These are phyloP conservation scores for Etia nguti DNA, from an alignment of 2,113 vertebrate genomes.

Conservation along the genomic window DNA sequence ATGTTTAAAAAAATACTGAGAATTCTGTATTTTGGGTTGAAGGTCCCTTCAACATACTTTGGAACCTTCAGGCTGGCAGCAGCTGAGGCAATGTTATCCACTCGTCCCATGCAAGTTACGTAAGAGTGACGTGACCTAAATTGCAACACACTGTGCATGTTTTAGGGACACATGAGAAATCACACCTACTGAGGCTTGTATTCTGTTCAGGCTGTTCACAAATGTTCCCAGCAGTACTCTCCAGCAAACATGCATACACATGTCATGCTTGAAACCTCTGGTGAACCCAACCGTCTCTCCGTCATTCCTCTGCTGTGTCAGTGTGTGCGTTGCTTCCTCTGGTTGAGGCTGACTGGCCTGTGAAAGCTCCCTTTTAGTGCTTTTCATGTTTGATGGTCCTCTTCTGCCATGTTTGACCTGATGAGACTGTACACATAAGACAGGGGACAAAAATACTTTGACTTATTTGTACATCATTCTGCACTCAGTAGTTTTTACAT, in stretches of 20 bases:
- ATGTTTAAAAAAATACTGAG: not conserved
- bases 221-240: not conserved
- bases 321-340: not conserved
- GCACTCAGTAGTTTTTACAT: not conserved
- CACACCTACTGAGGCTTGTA: not conserved
- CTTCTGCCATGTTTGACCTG: not conserved
- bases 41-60: not conserved
- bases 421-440: not conserved
- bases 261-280: not conserved
- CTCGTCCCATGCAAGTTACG: not conserved
- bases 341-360: not conserved
- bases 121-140: slow-evolving; percentile 2
- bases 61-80: not conserved
- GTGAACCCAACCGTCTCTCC: not conserved
- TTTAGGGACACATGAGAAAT: not conserved
- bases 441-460: not conserved
- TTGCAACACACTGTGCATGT: not conserved
- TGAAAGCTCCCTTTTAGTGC: slow-evolving; percentile 12
- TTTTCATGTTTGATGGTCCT: slow-evolving; percentile 26
- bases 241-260: not conserved
- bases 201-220: not conserved
- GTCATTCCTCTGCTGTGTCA: not conserved
- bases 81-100: not conserved
- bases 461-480: not conserved
- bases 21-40: not conserved